Percentiles rank a stretch among this genome's conserved stretches.
phyloP scores from a whole-genome alignment of 2,113 vertebrate genomes.

The Leucopternis melanops region DNA sequence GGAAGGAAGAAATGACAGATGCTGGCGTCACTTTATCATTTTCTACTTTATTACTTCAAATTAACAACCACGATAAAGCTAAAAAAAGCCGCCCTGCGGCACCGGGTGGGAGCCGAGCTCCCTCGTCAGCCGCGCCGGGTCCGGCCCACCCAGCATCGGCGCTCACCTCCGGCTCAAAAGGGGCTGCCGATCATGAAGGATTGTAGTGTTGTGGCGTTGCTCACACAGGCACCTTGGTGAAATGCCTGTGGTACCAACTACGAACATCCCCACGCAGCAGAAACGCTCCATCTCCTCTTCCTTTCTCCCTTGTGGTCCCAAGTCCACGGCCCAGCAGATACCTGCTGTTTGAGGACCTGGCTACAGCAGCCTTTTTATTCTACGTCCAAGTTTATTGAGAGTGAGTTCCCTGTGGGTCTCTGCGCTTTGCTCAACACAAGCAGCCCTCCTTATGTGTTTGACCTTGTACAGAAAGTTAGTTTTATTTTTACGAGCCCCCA shows the following conservation, averaged over 20 bases:
- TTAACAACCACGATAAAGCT: constrained; percentile 86
- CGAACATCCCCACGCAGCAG: neutral
- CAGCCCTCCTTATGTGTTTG: neutral
- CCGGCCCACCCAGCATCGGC: no score
- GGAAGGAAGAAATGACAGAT: constrained; percentile 28
- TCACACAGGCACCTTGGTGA: neutral
- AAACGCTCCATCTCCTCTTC: neutral
- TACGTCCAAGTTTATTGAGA: neutral
- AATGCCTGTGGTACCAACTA: neutral
- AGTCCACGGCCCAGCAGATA: neutral
- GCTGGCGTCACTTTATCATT: constrained; percentile 72
- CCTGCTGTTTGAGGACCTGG: neutral
- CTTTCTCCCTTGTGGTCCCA: neutral
- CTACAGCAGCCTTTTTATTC: neutral
- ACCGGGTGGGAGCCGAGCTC: no score
- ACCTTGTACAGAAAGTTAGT: neutral
- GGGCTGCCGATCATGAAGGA: neutral
- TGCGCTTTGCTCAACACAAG: neutral
- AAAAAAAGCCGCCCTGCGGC: no score
- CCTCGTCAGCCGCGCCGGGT: no score
- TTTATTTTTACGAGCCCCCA: neutral
- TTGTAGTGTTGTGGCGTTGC: neutral
- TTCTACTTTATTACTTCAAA: constrained; percentile 89
- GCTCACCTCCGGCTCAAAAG: no score
- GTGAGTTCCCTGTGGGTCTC: neutral